Percentiles rank a stretch among this genome's conserved stretches.
Evolutionary conservation across 2,888 invertebrate species (phyloP).

Genomic region (Philonicus albiceps): DNA sequence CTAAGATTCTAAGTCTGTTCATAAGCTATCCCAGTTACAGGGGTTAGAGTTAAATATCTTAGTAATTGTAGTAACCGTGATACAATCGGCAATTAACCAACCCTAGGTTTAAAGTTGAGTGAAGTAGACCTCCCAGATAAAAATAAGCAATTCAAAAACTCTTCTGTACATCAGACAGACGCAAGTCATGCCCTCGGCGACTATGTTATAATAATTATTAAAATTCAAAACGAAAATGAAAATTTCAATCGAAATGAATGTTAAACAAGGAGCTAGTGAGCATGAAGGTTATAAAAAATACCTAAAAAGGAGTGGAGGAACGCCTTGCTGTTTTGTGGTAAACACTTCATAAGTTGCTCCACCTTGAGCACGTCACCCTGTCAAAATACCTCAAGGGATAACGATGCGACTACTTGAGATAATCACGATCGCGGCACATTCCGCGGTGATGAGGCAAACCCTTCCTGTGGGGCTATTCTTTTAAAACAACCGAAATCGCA

Average conservation of each 20-base stretch:
- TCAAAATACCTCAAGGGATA: not conserved
- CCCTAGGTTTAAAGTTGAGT: not conserved
- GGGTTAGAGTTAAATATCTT: too few species aligned
- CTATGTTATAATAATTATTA: not conserved
- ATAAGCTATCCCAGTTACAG: too few species aligned
- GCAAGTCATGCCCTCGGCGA: not conserved
- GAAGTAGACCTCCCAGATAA: not conserved
- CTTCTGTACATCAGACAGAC: not conserved
- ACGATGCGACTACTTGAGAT: not conserved
- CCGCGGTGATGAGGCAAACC: not conserved
- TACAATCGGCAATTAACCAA: not conserved
- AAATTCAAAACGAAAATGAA: not conserved
- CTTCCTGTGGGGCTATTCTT: not conserved
- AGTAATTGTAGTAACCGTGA: not conserved
- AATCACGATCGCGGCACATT: not conserved
- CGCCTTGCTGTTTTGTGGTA: not conserved
- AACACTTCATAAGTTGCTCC: not conserved
- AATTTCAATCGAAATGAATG: not conserved
- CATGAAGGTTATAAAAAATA: not conserved
- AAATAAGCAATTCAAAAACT: not conserved
- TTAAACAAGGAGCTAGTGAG: not conserved
- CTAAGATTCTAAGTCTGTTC: too few species aligned
- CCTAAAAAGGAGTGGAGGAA: not conserved
- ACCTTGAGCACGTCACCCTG: not conserved
- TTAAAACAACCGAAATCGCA: not conserved